Base-by-base conservation (phyloP, 2,888 invertebrate species). In the Drosophila mimetica region DNA sequence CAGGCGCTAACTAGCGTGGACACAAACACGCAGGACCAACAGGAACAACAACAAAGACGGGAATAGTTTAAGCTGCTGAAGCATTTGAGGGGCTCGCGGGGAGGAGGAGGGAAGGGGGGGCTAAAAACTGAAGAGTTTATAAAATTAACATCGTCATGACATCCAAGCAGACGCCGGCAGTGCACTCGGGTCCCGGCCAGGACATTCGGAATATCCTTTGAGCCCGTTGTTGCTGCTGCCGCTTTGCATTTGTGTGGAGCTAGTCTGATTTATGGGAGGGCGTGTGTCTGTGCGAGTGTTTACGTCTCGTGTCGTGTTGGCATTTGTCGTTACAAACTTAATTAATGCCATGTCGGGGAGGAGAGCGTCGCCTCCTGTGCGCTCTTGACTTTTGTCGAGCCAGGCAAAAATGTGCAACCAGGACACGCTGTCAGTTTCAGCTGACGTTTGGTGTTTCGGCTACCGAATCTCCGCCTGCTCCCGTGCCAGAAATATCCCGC, bases 121-220 rank as follows among this genome's bases (percentile, higher is more conserved):
- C 59, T 59, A 65, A 65, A 69, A 75, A 69, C 73, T 82, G 73
- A 74, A 80, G 78, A 85, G 84, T 85, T 88, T 86, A 88, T 88
- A 83, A 86, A 88, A 85, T 84, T 84, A 84, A 88, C 84, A 86
- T 88, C 84, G 76, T 84, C 88, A 88, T 88, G 86, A 71, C 75
- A 74, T 77, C 74, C 66, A 71, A 64, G 82, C 65, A 73, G 71
- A 69, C 51, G 42, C 52, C 51, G 65, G 7, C 34, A 18, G 20
- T 54, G 54, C 58, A 44, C 30, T 50, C 36, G 57, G n/a, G 25
- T n/a, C 30, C 18, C 39, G 46, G 20, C 34, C 61, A 39, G 47
- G 18, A 16, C 30, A 16, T 32, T 28, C 30, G 44, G 42, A 37
- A 44, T 44, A 61, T 71, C 69, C 69, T 71, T 70, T 70, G 69